A percentile compares a stretch with the other conserved stretches of the same genome.
Evolutionary conservation across 2,888 invertebrate genomes (phyloP).

Genomic region (Siphlonurus alternatus): DNA sequence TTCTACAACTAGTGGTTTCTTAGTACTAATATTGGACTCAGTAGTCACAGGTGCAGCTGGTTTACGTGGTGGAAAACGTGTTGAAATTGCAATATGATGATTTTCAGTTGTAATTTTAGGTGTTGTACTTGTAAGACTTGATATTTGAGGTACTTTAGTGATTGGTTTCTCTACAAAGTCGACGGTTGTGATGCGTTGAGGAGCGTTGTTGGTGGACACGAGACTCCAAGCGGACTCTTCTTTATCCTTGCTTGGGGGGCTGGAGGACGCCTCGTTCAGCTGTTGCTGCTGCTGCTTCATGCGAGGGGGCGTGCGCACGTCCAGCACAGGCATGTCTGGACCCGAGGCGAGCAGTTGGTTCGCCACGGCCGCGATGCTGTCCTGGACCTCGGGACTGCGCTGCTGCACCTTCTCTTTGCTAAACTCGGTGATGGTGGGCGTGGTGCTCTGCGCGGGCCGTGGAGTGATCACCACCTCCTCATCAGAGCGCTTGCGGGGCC

Average conservation of each 20-base stretch:
- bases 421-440: not conserved
- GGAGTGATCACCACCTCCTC: not conserved
- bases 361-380: not conserved
- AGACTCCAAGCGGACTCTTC: not conserved
- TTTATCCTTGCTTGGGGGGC: not conserved
- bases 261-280: not conserved
- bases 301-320: not conserved
- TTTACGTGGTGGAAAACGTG: slow-evolving; percentile 7
- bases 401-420: not conserved
- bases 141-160: not conserved
- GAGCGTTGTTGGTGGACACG: not conserved
- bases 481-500: no score
- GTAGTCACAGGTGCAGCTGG: not conserved
- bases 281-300: not conserved
- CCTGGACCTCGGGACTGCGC: not conserved
- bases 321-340: not conserved
- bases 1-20: not conserved
- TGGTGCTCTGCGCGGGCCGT: not conserved
- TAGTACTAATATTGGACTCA: not conserved
- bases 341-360: not conserved
- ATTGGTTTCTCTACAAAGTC: not conserved
- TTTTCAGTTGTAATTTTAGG: not conserved
- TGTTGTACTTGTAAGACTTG: not conserved
- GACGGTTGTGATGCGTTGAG: not conserved
- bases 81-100: slow-evolving; percentile 5